Percentiles rank a stretch among this genome's conserved stretches.
Evolutionary conservation across 64 coral and sea anemone genomes (phyloP).

Genomic region (Stylophora pistillata): DNA sequence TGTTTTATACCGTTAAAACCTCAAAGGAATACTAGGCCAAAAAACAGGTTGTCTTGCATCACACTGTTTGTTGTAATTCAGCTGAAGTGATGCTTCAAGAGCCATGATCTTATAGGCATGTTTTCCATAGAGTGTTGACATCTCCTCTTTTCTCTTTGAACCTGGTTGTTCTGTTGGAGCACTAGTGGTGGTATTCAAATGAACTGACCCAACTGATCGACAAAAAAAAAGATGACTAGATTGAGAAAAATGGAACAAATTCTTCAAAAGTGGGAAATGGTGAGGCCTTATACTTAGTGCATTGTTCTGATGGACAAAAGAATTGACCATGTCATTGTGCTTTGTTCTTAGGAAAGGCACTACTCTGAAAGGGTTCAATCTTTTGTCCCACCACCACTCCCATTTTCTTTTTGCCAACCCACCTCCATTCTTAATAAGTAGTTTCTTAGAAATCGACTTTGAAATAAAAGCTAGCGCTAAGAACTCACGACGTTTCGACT

Average conservation of each 20-base stretch:
- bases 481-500: no score
- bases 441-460: no score
- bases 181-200: constrained; percentile 68
- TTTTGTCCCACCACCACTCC: no score
- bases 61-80: constrained; percentile 82
- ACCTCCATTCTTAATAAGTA: no score
- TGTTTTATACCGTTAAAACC: constrained; percentile 55
- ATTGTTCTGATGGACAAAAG: no score
- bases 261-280: no score
- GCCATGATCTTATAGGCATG: constrained; percentile 68
- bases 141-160: constrained; percentile 72
- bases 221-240: not conserved
- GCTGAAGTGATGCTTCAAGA: constrained; percentile 86
- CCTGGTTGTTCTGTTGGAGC: constrained; percentile 84
- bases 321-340: no score
- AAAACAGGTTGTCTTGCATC: constrained; percentile 86
- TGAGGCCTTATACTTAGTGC: no score
- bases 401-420: no score
- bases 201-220: constrained; percentile 64
- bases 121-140: constrained; percentile 86
- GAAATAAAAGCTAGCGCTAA: no score
- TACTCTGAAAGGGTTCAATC: no score
- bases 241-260: not conserved
- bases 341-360: no score
- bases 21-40: constrained; percentile 98